A percentile compares a stretch with the other conserved stretches of the same genome.
Conservation (phyloP, 2,113 vertebrate species). For the Pseudois nayaur region DNA sequence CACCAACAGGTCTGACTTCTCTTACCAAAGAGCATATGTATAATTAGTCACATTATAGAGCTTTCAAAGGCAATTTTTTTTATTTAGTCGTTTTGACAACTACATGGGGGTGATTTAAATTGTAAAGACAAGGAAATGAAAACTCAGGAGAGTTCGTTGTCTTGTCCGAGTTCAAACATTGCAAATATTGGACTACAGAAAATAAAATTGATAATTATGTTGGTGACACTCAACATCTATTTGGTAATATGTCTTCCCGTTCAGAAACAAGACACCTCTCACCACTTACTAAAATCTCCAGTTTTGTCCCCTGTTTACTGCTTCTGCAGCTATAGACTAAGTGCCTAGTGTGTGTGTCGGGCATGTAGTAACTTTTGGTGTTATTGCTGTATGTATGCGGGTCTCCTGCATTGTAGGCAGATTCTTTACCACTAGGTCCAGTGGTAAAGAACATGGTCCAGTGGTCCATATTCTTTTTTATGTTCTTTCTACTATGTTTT, state of each 20-base stretch:
- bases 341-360: not conserved
- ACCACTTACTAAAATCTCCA: not conserved
- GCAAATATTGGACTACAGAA: not conserved
- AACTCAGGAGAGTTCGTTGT: not conserved
- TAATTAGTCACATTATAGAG: not conserved
- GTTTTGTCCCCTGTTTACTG: not conserved
- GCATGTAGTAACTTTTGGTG: not conserved
- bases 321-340: not conserved
- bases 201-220: not conserved
- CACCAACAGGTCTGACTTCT: not conserved
- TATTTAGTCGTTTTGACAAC: not conserved
- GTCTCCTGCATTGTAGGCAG: not conserved
- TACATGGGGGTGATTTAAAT: not conserved
- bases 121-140: slow-evolving; percentile 1
- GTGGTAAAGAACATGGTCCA: too few relatives aligned
- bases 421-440: not conserved
- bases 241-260: not conserved
- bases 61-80: not conserved
- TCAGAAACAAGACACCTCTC: not conserved
- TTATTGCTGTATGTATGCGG: not conserved
- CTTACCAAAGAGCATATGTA: not conserved
- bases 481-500: not conserved
- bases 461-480: not conserved
- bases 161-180: not conserved
- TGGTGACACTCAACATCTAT: not conserved